Conservation (phyloP, 1,140 invertebrate genomes). For the Littorina saxatilis region DNA sequence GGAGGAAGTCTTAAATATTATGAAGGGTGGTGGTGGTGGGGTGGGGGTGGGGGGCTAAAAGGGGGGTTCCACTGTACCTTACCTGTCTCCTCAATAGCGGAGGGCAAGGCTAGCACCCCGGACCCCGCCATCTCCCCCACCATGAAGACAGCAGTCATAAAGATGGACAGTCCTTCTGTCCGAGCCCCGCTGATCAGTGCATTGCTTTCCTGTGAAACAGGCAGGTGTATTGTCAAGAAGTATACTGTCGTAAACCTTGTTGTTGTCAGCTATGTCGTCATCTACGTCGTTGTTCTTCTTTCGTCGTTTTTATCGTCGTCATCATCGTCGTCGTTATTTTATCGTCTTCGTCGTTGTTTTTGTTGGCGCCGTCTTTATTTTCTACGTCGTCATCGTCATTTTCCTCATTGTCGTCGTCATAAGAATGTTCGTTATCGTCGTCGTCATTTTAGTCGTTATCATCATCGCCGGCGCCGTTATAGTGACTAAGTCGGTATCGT, state of each 20-base stretch:
- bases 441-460: not conserved
- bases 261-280: not conserved
- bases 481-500: not conserved
- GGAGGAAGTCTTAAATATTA: too few relatives aligned
- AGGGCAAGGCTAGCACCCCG: slow-evolving; percentile 84
- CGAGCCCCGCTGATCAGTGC: too few relatives aligned
- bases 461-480: not conserved
- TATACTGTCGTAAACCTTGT: too few relatives aligned
- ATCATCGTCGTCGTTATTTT: not conserved
- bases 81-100: slow-evolving; percentile 82
- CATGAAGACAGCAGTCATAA: slow-evolving; percentile 81
- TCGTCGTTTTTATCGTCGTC: not conserved
- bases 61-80: too few relatives aligned
- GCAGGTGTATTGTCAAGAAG: too few relatives aligned
- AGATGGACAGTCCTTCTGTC: slow-evolving; percentile 68
- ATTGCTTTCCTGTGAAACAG: too few relatives aligned
- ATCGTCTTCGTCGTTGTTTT: not conserved
- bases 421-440: not conserved
- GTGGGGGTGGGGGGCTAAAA: too few relatives aligned
- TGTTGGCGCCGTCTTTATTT: not conserved
- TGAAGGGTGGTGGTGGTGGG: too few relatives aligned
- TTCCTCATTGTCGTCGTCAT: slow-evolving; percentile 21
- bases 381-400: slow-evolving; percentile 25
- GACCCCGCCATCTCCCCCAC: slow-evolving; percentile 86
- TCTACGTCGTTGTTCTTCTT: not conserved